Evolutionary conservation across 2,797 vertebrate genomes (phyloP), one percentile per base, ranked within the genome.

Genomic region (Epinephelus coioides): DNA sequence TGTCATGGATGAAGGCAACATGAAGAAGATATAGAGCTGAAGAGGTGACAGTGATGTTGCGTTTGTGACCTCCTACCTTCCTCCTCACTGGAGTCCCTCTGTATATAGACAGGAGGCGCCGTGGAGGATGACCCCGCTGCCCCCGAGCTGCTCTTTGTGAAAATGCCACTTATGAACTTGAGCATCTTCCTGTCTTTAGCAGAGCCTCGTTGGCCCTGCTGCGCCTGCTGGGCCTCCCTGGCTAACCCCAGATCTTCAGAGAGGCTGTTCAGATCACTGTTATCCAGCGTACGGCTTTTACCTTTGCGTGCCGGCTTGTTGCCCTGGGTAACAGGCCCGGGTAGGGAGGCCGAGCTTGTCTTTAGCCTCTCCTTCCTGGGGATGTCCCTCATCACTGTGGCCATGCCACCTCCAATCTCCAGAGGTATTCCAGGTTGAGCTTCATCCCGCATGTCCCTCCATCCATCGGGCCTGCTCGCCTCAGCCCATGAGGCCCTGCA

Each of bases 111-210:
- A 5, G 96, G 94, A 1, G 96, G 92, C 0, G 94, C 95, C 0
- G 96, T 92, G 63, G 95, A 94, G 0, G 95, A 92, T 0, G 90
- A 83, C 68, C 92, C 93, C 44, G 94, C 91, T 27, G 95, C 91
- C 56, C 94, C 94, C 0, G 95, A 95, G 0, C 94, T 95, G 94
- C 97, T 98, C 95, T 98, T 98, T 71, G 97, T 95, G 94, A 99
- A 99, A 91, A 98, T 99, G 66, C 97, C 97, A 43, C 98, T 99
- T 95, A 98, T 99, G 94, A 98, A 98, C 94, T 97, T 97, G 43
- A 98, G 96, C 98, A 99, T 99, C 92, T 98, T 99, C 51, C 97
- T 95, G 95, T 99, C 98, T 27, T 97, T 97, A 1, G 93, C 92
- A 10, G 96, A 95, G 76, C 95, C 95, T 62, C 93, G 86, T 38